phyloP scores from a whole-genome alignment of 2,888 invertebrate genomes.

The Abrostola tripartita region DNA sequence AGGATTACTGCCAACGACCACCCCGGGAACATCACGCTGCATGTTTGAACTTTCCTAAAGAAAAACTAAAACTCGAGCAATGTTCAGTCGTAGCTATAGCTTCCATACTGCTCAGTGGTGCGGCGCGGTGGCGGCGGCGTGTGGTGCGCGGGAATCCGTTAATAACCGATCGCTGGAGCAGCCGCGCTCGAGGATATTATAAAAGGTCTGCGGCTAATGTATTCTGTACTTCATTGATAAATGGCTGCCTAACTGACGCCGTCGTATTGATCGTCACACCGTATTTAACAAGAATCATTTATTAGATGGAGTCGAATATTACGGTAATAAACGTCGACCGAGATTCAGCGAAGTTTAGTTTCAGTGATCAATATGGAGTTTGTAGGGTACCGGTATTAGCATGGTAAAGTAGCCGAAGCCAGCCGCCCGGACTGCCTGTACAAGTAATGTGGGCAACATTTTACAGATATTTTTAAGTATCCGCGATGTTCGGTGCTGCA shows the following conservation, averaged over 20 bases:
- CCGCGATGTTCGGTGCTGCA: background rate
- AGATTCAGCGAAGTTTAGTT: background rate
- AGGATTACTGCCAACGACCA: conserved; percentile 3
- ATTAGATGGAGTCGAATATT: background rate
- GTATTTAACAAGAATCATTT: background rate
- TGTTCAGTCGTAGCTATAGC: background rate
- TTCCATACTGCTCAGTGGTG: too few relatives aligned
- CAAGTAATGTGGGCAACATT: background rate
- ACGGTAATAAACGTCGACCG: background rate
- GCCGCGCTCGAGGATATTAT: conserved; percentile 17
- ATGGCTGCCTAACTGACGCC: conserved; percentile 8
- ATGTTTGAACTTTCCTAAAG: background rate
- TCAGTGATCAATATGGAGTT: background rate
- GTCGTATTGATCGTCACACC: background rate
- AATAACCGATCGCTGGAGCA: background rate
- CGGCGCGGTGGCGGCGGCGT: too few relatives aligned
- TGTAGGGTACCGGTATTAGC: background rate
- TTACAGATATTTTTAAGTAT: conserved; percentile 6
- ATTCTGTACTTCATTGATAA: conserved; percentile 22
- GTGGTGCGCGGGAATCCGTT: background rate
- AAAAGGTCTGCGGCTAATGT: conserved; percentile 23
- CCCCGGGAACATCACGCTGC: background rate
- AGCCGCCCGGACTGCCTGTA: background rate
- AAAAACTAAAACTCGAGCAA: background rate
- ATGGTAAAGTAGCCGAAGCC: background rate